Conservation (phyloP, 2,888 invertebrate species). For the Acanthopleura granulata region DNA sequence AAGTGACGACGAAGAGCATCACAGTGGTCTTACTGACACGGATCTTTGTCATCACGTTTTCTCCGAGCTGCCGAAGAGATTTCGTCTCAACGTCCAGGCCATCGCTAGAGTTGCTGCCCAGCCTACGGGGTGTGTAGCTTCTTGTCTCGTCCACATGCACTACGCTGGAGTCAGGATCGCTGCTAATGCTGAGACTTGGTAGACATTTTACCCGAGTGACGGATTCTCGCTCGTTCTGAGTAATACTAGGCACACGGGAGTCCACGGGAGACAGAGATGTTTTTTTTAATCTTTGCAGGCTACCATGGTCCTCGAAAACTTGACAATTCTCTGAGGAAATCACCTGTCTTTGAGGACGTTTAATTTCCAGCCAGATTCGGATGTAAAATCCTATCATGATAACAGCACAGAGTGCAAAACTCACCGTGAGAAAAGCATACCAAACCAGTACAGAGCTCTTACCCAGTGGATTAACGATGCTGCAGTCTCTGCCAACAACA, state of each 20-base stretch:
- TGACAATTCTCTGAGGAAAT: conserved; percentile 30
- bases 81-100: background rate
- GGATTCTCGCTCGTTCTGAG: background rate
- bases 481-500: conserved; percentile 51
- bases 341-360: conserved; percentile 32
- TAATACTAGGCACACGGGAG: too few species aligned
- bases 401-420: conserved; percentile 46
- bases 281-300: background rate
- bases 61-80: background rate
- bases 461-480: conserved; percentile 48
- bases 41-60: background rate
- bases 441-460: conserved; percentile 42
- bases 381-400: conserved; percentile 46
- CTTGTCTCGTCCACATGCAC: background rate
- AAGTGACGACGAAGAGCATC: conserved; percentile 46
- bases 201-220: conserved; percentile 34
- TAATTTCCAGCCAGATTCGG: conserved; percentile 37
- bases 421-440: conserved; percentile 39
- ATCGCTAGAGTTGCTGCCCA: conserved; percentile 4
- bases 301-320: background rate
- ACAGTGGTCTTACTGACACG: conserved; percentile 34
- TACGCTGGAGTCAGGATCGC: background rate
- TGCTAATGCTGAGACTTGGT: conserved; percentile 39
- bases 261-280: background rate
- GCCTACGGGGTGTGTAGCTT: background rate